A percentile compares a stretch with the other conserved stretches of the same genome.
Evolutionary conservation across 1,140 invertebrate genomes (phyloP).

Genomic region (Ooceraea biroi): DNA sequence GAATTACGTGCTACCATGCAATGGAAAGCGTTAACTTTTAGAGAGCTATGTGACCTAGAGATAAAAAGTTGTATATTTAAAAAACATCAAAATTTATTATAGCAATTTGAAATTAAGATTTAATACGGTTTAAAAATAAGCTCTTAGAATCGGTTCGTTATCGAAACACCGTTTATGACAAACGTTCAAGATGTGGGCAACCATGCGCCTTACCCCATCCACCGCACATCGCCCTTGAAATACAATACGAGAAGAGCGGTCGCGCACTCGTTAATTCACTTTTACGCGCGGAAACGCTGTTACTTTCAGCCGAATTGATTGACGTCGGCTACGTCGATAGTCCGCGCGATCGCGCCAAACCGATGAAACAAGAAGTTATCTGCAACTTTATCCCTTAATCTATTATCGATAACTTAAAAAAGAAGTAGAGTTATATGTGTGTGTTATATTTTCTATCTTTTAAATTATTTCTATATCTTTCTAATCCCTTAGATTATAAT

Average conservation of each 20-base stretch:
- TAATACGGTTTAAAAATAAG: too few species aligned
- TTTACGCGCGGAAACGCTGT: constrained; percentile 64
- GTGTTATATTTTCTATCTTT: too few species aligned
- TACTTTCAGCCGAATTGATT: constrained; percentile 72
- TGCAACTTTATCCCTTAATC: neutral
- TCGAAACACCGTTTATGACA: neutral
- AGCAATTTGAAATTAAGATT: too few species aligned
- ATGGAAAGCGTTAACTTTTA: too few species aligned
- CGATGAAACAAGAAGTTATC: neutral
- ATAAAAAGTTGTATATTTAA: too few species aligned
- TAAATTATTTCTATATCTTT: too few species aligned
- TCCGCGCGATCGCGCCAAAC: constrained; percentile 11
- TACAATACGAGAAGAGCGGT: constrained; percentile 37
- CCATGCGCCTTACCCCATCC: neutral
- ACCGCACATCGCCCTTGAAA: constrained; percentile 27
- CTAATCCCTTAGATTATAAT: too few species aligned
- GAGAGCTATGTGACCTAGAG: too few species aligned
- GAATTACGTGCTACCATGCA: neutral
- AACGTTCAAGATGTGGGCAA: neutral
- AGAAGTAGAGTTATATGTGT: neutral
- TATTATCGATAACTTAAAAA: neutral
- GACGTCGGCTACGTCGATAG: constrained; percentile 39
- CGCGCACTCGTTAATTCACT: constrained; percentile 57
- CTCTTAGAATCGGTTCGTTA: neutral
- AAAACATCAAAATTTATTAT: too few species aligned